Evolutionary conservation across 2,888 invertebrate genomes (phyloP).

Genomic region (Uropetala carovei): DNA sequence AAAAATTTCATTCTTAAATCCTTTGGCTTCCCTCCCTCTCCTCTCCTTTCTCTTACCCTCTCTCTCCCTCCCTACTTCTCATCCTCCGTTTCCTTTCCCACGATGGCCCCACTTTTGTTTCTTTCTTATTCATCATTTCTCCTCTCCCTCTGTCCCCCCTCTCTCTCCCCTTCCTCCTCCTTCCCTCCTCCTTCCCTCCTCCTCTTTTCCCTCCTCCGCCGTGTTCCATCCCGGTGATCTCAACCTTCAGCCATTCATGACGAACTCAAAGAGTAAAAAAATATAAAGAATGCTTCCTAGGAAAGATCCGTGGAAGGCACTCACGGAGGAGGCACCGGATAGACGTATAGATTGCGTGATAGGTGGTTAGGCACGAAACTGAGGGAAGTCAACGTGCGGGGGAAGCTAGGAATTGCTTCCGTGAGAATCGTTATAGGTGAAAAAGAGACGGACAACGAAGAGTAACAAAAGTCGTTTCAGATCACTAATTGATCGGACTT

Average conservation of each 20-base stretch:
- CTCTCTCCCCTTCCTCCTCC: neutral
- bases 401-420: neutral
- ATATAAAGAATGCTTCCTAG: constrained; percentile 10
- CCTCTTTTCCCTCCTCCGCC: neutral
- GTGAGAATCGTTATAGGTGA: neutral
- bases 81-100: too few relatives aligned
- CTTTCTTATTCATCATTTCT: neutral
- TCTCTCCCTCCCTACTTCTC: too few relatives aligned
- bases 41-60: too few relatives aligned
- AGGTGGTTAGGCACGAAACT: neutral
- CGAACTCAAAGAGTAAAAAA: neutral
- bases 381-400: neutral
- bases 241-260: constrained; percentile 16
- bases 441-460: neutral
- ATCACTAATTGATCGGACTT: neutral
- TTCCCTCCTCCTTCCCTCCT: neutral
- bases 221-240: neutral
- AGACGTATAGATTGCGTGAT: neutral
- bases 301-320: neutral
- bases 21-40: neutral
- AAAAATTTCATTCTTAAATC: neutral
- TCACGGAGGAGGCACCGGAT: too few relatives aligned
- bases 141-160: neutral
- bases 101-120: neutral
- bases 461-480: too few relatives aligned